Conservation (phyloP, 2,888 invertebrate genomes). For the Villa cingulata region DNA sequence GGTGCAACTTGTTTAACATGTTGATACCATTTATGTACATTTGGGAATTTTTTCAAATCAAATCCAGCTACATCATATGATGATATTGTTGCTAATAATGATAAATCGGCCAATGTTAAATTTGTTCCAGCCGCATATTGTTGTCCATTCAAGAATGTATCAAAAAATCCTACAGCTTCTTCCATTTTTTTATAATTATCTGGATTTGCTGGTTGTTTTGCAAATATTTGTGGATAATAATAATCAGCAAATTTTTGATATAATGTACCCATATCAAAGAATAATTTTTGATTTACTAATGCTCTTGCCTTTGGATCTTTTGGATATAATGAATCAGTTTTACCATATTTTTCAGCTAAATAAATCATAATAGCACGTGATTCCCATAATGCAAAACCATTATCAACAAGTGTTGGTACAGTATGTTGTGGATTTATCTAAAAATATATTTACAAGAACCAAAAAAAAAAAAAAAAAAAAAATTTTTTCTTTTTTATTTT, state of each 20-base stretch:
- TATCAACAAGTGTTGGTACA: slow-evolving; percentile 71
- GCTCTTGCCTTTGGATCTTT: slow-evolving; percentile 65
- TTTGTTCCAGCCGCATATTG: slow-evolving; percentile 57
- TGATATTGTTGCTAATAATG: slow-evolving; percentile 52
- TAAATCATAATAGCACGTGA: slow-evolving; percentile 73
- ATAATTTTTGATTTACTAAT: slow-evolving; percentile 61
- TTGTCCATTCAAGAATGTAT: slow-evolving; percentile 56
- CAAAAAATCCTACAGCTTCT: slow-evolving; percentile 51
- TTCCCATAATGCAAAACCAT: slow-evolving; percentile 69
- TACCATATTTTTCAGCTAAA: slow-evolving; percentile 66
- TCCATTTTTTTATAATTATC: slow-evolving; percentile 55
- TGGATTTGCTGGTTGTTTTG: slow-evolving; percentile 47
- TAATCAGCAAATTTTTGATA: slow-evolving; percentile 56
- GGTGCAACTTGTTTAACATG: slow-evolving; percentile 44
- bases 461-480: too few relatives aligned
- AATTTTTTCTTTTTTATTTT: too few relatives aligned
- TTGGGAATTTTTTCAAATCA: slow-evolving; percentile 54
- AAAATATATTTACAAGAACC: too few relatives aligned
- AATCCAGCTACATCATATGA: slow-evolving; percentile 52
- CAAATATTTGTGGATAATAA: slow-evolving; percentile 51
- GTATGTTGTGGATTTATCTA: slow-evolving; percentile 74
- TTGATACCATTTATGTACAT: slow-evolving; percentile 50
- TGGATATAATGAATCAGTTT: slow-evolving; percentile 58
- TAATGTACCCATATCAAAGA: slow-evolving; percentile 66
- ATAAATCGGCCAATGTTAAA: slow-evolving; percentile 65